Percentiles rank a stretch among this genome's conserved stretches.
These are phyloP conservation scores for Eulemur macaco DNA, from an alignment of 2,113 vertebrate genomes.

Conservation along the genomic window DNA sequence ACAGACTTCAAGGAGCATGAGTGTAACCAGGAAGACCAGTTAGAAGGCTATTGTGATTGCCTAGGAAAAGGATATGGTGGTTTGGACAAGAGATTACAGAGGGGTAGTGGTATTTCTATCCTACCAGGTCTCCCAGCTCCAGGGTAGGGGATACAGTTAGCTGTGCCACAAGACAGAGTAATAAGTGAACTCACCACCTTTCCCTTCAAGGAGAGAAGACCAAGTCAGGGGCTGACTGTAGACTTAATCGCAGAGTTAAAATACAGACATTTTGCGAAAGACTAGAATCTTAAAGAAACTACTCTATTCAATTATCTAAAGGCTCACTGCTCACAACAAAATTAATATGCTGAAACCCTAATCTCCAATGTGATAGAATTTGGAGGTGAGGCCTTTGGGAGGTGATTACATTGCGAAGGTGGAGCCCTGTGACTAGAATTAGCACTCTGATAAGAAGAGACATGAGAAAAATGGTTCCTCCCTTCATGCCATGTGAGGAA, in stretches of 20 bases:
- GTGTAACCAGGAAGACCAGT: not conserved
- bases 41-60: not conserved
- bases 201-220: not conserved
- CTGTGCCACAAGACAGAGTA: not conserved
- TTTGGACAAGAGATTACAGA: not conserved
- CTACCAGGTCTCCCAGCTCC: not conserved
- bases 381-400: not conserved
- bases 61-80: not conserved
- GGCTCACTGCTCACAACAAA: not conserved
- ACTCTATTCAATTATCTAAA: not conserved
- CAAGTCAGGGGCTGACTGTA: not conserved
- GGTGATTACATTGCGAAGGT: not conserved
- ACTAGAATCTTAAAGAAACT: not conserved
- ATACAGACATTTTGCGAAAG: not conserved
- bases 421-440: not conserved
- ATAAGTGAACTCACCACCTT: not conserved
- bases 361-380: not conserved
- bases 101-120: not conserved
- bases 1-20: not conserved
- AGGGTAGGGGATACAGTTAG: not conserved
- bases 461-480: not conserved
- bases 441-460: not conserved
- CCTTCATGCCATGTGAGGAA: not conserved
- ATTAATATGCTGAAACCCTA: not conserved
- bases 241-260: not conserved